A percentile compares a stretch with the other conserved stretches of the same genome.
phyloP scores from a whole-genome alignment of 1,140 invertebrate species.

The Armadillidium nasatum region DNA sequence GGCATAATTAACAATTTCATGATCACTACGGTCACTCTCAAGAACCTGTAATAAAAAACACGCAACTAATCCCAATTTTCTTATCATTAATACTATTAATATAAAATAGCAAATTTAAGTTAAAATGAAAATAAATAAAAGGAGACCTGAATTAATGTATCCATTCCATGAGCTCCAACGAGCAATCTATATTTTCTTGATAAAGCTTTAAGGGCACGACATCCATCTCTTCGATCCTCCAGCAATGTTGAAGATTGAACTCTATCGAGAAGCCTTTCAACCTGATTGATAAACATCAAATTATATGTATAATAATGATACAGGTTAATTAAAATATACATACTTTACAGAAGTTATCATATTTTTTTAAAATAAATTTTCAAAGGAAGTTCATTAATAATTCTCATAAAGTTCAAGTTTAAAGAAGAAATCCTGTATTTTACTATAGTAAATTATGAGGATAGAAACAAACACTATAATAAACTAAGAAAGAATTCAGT shows the following conservation, averaged over 20 bases:
- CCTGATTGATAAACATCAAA: conserved; percentile 54
- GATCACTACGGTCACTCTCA: conserved; percentile 75
- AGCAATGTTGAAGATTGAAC: conserved; percentile 85
- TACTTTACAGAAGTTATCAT: background rate
- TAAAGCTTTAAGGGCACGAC: conserved; percentile 86
- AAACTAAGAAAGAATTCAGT: too few species aligned
- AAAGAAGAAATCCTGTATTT: background rate
- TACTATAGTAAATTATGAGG: background rate
- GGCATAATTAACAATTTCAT: conserved; percentile 85
- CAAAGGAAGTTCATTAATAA: background rate
- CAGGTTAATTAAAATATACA: background rate
- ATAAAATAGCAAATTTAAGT: too few species aligned
- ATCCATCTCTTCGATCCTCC: conserved; percentile 93
- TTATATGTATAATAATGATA: background rate
- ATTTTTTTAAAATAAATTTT: background rate
- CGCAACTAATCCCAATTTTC: background rate
- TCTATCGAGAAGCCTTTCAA: conserved; percentile 87
- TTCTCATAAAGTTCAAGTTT: background rate
- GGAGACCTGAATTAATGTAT: conserved; percentile 61
- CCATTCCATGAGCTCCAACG: conserved; percentile 93
- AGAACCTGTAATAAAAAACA: conserved; percentile 58
- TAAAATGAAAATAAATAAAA: too few species aligned
- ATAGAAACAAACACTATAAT: background rate
- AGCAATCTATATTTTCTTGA: conserved; percentile 89
- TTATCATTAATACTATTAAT: background rate